These are phyloP conservation scores for Gopherus flavomarginatus DNA, from an alignment of 2,113 vertebrate species.

Conservation along the genomic window DNA sequence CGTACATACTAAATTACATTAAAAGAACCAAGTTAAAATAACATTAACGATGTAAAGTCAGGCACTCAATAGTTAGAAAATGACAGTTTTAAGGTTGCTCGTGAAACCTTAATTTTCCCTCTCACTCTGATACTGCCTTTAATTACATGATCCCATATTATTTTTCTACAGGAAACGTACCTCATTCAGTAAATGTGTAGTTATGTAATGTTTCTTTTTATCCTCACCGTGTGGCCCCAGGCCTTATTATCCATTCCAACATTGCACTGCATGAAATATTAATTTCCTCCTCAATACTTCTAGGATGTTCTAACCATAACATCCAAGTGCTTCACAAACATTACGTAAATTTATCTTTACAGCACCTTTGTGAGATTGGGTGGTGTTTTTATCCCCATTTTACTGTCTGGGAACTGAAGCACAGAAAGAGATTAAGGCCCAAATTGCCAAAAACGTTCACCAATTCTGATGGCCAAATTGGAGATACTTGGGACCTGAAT, in stretches of 20 bases:
- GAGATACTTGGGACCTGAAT: background rate
- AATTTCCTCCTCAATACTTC: background rate
- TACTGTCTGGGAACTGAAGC: background rate
- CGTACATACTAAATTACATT: background rate
- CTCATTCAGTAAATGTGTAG: background rate
- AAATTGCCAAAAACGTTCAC: background rate
- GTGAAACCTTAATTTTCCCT: background rate
- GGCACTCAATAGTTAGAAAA: background rate
- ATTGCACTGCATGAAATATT: background rate
- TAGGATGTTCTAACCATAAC: background rate
- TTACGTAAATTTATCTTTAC: background rate
- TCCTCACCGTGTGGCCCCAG: background rate
- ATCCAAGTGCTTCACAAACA: background rate
- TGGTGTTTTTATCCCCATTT: background rate
- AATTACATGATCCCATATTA: background rate
- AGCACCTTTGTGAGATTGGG: background rate
- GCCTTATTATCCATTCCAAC: background rate
- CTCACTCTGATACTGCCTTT: background rate
- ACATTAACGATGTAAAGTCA: background rate
- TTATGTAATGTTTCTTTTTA: background rate
- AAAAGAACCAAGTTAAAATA: background rate
- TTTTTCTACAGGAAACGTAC: background rate
- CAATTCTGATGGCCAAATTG: background rate
- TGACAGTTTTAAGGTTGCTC: background rate
- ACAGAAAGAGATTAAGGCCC: background rate